Conservation (phyloP, 2,888 invertebrate species). For the Alitta virens region DNA sequence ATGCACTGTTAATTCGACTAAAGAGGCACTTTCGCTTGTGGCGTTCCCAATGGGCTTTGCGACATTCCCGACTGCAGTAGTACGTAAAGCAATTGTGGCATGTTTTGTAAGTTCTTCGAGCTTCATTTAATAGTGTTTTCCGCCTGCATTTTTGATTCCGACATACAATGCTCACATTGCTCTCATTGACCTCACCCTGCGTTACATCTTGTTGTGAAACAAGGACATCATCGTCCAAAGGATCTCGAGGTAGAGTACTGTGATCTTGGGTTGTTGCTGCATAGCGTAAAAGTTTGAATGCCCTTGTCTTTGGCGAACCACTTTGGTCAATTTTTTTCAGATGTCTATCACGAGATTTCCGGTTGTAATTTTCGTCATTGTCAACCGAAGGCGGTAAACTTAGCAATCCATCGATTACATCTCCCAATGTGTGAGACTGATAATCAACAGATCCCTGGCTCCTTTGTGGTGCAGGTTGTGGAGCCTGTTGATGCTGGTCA, state of each 20-base stretch:
- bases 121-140: slow-evolving; percentile 64
- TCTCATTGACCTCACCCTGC: slow-evolving; percentile 17
- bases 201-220: not conserved
- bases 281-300: slow-evolving; percentile 6
- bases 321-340: not conserved
- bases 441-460: not conserved
- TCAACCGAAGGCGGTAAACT: slow-evolving; percentile 1
- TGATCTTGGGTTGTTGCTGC: slow-evolving; percentile 1
- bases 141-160: slow-evolving; percentile 50
- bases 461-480: not conserved
- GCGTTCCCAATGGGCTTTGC: slow-evolving; percentile 88
- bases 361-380: not conserved
- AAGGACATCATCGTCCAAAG: too few relatives aligned
- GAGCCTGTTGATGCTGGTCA: not conserved
- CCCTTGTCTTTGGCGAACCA: slow-evolving; percentile 5
- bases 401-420: slow-evolving; percentile 13
- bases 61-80: slow-evolving; percentile 89
- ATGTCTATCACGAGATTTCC: not conserved
- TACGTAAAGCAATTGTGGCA: slow-evolving; percentile 93
- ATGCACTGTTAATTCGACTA: slow-evolving; percentile 84
- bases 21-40: slow-evolving; percentile 83
- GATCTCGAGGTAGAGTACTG: too few relatives aligned
- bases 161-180: slow-evolving; percentile 32
- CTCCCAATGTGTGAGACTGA: slow-evolving; percentile 1
- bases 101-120: slow-evolving; percentile 80